These are phyloP conservation scores for Prinia subflava DNA, from an alignment of 2,113 vertebrate genomes.

Conservation along the genomic window DNA sequence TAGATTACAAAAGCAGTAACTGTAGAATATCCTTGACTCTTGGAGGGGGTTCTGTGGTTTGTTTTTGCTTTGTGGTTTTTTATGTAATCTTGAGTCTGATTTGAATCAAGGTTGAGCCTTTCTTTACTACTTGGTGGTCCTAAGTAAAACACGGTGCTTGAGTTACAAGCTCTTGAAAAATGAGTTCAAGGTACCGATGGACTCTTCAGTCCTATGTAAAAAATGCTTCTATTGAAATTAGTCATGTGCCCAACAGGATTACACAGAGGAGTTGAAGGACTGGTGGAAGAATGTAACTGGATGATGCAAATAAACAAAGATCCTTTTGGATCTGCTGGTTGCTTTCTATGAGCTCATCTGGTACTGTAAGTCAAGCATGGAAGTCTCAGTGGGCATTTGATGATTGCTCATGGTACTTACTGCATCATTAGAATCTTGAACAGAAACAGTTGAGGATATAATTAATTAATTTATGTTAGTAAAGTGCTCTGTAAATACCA, in stretches of 20 bases:
- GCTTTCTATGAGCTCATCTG: neutral
- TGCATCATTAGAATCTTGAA: slow-evolving; percentile 5
- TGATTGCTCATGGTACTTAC: neutral
- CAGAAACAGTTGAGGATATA: slow-evolving; percentile 27
- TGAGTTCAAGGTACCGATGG: neutral
- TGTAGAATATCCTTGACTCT: neutral
- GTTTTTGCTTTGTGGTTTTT: neutral
- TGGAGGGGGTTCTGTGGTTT: neutral
- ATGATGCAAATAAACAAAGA: neutral
- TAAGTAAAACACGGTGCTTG: neutral
- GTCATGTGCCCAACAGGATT: neutral
- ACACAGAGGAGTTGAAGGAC: neutral
- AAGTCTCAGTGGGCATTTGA: neutral
- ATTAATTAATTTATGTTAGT: slow-evolving; percentile 40
- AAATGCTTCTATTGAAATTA: neutral
- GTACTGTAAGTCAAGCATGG: neutral
- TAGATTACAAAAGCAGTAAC: neutral
- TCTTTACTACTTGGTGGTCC: neutral
- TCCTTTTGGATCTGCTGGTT: neutral
- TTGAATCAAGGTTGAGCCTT: neutral
- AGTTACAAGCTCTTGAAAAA: neutral
- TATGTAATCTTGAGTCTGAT: neutral
- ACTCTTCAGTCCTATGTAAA: neutral
- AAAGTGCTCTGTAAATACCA: slow-evolving; percentile 26
- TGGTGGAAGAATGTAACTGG: neutral